A percentile compares a stretch with the other conserved stretches of the same genome.
phyloP scores from a whole-genome alignment of 2,888 invertebrate species.

The Rhogogaster chlorosoma region DNA sequence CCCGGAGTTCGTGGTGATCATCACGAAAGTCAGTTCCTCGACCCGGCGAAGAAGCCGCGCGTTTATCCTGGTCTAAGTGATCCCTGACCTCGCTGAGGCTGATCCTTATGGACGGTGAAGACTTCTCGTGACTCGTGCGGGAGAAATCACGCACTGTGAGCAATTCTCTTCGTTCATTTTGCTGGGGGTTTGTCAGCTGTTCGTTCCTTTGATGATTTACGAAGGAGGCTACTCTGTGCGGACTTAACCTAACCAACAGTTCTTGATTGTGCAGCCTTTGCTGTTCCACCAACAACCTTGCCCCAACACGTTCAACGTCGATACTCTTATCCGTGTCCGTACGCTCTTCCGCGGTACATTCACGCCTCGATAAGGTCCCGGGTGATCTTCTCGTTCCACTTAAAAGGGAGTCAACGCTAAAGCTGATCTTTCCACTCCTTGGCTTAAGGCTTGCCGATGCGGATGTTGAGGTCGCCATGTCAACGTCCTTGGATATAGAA shows the following conservation, averaged over 20 bases:
- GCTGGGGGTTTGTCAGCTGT: constrained; percentile 57
- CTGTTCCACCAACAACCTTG: constrained; percentile 71
- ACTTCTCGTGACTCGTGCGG: constrained; percentile 68
- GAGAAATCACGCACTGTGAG: constrained; percentile 74
- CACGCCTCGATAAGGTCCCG: constrained; percentile 39
- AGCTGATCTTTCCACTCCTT: constrained; percentile 82
- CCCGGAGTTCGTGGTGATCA: constrained; percentile 55
- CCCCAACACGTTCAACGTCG: constrained; percentile 66
- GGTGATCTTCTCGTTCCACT: constrained; percentile 71
- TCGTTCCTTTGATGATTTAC: constrained; percentile 62
- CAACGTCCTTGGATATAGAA: constrained; percentile 67
- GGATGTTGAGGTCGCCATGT: constrained; percentile 72
- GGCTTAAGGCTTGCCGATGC: constrained; percentile 74
- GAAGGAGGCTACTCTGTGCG: constrained; percentile 67
- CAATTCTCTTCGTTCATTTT: constrained; percentile 64
- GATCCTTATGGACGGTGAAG: constrained; percentile 68
- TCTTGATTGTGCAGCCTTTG: constrained; percentile 72
- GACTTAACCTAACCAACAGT: constrained; percentile 71
- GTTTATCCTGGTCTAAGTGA: constrained; percentile 57
- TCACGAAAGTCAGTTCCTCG: constrained; percentile 64
- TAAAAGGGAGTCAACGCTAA: constrained; percentile 86
- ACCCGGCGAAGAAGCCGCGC: constrained; percentile 52
- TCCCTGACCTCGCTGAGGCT: constrained; percentile 55
- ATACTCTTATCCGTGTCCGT: constrained; percentile 66
- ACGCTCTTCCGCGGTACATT: constrained; percentile 33